These are phyloP conservation scores for Pinctada fucata DNA, from an alignment of 2,888 invertebrate species.

Conservation along the genomic window DNA sequence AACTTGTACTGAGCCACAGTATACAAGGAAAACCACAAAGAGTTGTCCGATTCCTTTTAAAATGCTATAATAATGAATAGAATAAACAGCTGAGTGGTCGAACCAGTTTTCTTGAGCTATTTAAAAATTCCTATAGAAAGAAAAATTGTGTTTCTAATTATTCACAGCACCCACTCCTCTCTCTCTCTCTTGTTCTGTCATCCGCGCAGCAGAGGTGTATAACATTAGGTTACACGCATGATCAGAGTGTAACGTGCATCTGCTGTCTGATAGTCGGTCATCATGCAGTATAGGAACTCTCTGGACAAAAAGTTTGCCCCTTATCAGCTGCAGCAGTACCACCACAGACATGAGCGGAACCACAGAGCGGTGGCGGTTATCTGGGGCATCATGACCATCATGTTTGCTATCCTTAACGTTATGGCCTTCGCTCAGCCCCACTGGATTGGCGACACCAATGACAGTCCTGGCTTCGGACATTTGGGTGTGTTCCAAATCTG, in stretches of 20 bases:
- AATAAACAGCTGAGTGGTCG: not conserved
- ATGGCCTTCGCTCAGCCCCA: constrained; percentile 94
- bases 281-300: not conserved
- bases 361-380: constrained; percentile 91
- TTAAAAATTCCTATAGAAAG: not conserved
- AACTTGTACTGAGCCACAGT: no score
- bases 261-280: not conserved
- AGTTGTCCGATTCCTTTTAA: no score
- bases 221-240: no score
- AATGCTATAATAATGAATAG: no score
- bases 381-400: constrained; percentile 98
- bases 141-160: no score
- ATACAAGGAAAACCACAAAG: no score
- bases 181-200: not conserved
- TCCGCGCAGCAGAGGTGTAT: no score
- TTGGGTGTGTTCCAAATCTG: constrained; percentile 95
- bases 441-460: constrained; percentile 76
- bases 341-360: constrained; percentile 73
- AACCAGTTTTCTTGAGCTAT: not conserved
- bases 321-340: constrained; percentile 26
- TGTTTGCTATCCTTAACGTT: constrained; percentile 94
- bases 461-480: constrained; percentile 85
- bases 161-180: not conserved
- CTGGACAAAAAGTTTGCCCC: not conserved
- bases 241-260: no score